phyloP scores from a whole-genome alignment of 2,797 vertebrate genomes.

The Gallinago stenura region DNA sequence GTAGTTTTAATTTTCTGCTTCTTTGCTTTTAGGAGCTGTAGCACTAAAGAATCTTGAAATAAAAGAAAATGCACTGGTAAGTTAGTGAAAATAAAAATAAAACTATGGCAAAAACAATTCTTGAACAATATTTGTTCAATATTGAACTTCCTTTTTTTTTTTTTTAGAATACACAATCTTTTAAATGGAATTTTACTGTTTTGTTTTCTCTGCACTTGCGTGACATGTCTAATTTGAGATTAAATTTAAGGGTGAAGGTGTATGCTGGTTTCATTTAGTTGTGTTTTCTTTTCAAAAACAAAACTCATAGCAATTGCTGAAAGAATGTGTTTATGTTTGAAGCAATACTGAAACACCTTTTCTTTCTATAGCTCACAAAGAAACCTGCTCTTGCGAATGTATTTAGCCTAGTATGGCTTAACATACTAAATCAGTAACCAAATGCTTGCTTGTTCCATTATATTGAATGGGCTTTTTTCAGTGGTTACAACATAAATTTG shows the following conservation, averaged over 20 bases:
- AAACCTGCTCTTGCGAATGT: background rate
- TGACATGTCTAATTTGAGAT: background rate
- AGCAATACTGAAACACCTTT: background rate
- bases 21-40: slow-evolving; percentile 86
- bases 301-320: background rate
- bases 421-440: background rate
- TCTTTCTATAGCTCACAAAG: background rate
- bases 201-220: background rate
- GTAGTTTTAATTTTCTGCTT: background rate
- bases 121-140: background rate
- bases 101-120: background rate
- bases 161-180: background rate
- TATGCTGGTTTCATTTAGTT: background rate
- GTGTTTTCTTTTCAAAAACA: background rate
- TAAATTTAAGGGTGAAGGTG: background rate
- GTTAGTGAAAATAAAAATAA: slow-evolving; percentile 60
- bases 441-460: background rate
- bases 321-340: background rate
- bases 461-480: background rate
- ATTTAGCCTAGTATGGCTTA: background rate
- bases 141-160: background rate
- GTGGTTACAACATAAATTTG: background rate
- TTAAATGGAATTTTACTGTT: background rate
- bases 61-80: slow-evolving; percentile 99
- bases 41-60: slow-evolving; percentile 93